Evolutionary conservation across 2,113 vertebrate species (phyloP), one percentile per base, ranked within the genome.

Genomic region (Scartelaos histophorus): DNA sequence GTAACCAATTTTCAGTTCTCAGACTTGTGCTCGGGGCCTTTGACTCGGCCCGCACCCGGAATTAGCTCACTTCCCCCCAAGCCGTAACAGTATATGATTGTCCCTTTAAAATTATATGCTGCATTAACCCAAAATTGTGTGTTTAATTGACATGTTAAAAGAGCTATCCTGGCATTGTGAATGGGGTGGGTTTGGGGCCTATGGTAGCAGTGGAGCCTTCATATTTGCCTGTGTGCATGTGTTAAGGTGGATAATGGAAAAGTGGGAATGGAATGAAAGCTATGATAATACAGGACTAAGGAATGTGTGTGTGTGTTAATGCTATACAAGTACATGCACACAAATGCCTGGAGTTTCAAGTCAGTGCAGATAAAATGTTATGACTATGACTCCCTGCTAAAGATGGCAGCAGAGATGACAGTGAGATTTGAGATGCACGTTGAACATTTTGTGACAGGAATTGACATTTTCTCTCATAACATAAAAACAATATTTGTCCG

Each of bases 1-100:
- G 89, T 91, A 87, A 91, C 89, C 73, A 91, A 91, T 92, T 81
- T 29, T 73, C 78, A 74, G 82, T 87, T 80, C 81, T 71, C 53
- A 74, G 80, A 86, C 86, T 87, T 76, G 2, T 54, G 24, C 81
- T 75, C 45, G 49, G 66, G 79, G 73, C 65, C 75, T 83, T 79
- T 87, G 82, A 89, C 88, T 82, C 38, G 66, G 87, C 77, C 84
- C 70, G 70, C 74, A 77, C 75, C 69, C 74, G 25, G 7, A 69
- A 85, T 90, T 77, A 85, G 75, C 82, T 87, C 85, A 85, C 74
- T 82, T 83, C 80, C 82, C 81, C 69, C 66, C 51, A 60, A 4
- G 61, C 71, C 57, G 49, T 3, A 17, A 49, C 61, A 66, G 1
- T 60, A 75, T 53, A 13, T 2, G 73, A 85, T 73, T 2, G 45